These are phyloP conservation scores for Alosa sapidissima DNA, from an alignment of 2,797 vertebrate species.

Conservation along the genomic window DNA sequence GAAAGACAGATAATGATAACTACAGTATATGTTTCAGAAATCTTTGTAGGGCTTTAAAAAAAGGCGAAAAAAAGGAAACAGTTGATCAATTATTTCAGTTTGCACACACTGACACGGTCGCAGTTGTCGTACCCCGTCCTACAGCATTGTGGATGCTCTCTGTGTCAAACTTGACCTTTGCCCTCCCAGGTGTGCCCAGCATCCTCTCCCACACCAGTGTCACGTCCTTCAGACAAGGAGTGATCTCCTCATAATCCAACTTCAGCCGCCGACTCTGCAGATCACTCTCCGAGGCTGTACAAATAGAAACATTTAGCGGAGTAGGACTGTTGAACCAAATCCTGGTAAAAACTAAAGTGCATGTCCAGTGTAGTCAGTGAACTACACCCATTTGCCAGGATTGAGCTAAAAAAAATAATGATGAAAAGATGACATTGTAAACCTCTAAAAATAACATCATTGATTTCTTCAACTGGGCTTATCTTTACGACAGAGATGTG, in stretches of 20 bases:
- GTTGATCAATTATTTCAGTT: background rate
- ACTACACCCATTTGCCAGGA: background rate
- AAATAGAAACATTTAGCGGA: constrained; percentile 19
- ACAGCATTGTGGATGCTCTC: constrained; percentile 89
- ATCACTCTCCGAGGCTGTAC: constrained; percentile 87
- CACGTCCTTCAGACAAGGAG: constrained; percentile 92
- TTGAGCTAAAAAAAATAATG: too few species aligned
- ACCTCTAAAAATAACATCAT: background rate
- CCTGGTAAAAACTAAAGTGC: background rate
- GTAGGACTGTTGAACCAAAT: background rate
- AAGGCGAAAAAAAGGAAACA: too few species aligned
- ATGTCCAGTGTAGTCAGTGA: background rate
- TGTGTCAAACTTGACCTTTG: constrained; percentile 86
- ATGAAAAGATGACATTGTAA: background rate
- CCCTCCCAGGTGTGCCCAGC: constrained; percentile 82
- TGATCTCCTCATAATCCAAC: constrained; percentile 97
- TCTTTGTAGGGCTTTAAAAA: too few species aligned
- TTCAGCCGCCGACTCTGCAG: constrained; percentile 92
- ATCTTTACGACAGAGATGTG: too few species aligned
- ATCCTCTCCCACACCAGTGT: constrained; percentile 95
- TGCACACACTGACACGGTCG: background rate
- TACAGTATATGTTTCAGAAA: too few species aligned
- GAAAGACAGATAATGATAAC: background rate
- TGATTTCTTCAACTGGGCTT: too few species aligned
- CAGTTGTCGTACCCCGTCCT: constrained; percentile 80